Conservation (phyloP, 1,140 invertebrate genomes). For the Megalonaias nervosa region DNA sequence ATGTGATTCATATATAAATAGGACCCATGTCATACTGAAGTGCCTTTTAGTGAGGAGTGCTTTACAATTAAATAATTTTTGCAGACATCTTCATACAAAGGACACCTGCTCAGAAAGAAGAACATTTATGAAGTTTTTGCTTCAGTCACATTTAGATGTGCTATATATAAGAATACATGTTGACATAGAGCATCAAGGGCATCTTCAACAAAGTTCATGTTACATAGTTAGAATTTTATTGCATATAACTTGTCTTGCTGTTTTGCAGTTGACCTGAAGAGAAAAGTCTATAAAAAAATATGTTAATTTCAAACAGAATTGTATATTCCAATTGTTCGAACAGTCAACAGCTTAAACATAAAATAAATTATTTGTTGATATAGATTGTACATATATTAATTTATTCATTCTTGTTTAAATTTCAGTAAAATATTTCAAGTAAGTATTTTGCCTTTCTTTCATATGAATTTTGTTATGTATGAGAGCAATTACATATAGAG, state of each 20-base stretch:
- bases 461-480: not conserved
- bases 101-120: too few species aligned
- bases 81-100: too few species aligned
- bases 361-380: not conserved
- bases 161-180: too few species aligned
- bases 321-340: not conserved
- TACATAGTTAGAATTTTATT: not conserved
- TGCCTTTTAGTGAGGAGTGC: too few species aligned
- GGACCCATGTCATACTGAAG: too few species aligned
- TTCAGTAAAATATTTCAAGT: conserved; percentile 71
- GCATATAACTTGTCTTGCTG: not conserved
- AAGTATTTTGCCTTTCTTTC: conserved; percentile 50
- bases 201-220: too few species aligned
- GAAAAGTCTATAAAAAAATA: not conserved
- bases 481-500: too few species aligned
- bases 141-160: too few species aligned
- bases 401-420: conserved; percentile 27
- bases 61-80: too few species aligned
- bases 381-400: not conserved
- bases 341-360: not conserved
- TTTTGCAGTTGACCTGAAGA: not conserved
- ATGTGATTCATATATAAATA: too few species aligned
- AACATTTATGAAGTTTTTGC: too few species aligned
- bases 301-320: not conserved
- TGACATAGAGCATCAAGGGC: too few species aligned